These are phyloP conservation scores for Arctia plantaginis DNA, from an alignment of 2,888 invertebrate species.

Conservation along the genomic window DNA sequence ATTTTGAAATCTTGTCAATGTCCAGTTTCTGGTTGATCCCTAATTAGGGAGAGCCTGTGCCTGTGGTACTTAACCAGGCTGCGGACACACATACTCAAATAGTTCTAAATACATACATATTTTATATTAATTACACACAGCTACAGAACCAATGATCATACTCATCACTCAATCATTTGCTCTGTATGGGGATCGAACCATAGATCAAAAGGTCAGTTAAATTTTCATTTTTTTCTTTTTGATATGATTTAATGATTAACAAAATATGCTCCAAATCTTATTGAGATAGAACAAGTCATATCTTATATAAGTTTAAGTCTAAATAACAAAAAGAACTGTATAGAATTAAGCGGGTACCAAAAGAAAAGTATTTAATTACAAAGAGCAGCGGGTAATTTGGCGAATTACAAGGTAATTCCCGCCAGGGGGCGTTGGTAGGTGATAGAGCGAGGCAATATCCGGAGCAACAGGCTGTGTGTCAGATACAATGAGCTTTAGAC, in stretches of 20 bases:
- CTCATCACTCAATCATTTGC: too few relatives aligned
- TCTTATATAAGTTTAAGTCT: neutral
- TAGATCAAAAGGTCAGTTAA: neutral
- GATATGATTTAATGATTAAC: neutral
- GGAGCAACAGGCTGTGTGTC: slow-evolving; percentile 76
- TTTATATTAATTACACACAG: too few relatives aligned
- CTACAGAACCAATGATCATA: too few relatives aligned
- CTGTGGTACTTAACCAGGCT: too few relatives aligned
- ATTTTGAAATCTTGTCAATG: too few relatives aligned
- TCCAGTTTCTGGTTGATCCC: too few relatives aligned
- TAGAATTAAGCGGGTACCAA: slow-evolving; percentile 8
- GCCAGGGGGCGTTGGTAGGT: slow-evolving; percentile 68
- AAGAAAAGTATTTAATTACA: slow-evolving; percentile 80
- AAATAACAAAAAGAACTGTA: neutral
- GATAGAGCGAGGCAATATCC: slow-evolving; percentile 80
- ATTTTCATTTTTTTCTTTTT: neutral
- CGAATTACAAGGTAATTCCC: slow-evolving; percentile 82
- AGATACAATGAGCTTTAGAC: slow-evolving; percentile 20
- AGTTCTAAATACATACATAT: too few relatives aligned
- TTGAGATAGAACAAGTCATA: neutral
- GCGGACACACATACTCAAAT: too few relatives aligned
- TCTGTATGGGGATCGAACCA: too few relatives aligned
- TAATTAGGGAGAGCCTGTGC: too few relatives aligned
- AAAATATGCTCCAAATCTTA: neutral
- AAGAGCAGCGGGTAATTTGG: slow-evolving; percentile 78